phyloP scores from a whole-genome alignment of 2,888 invertebrate species.

The Cephonodes hylas region DNA sequence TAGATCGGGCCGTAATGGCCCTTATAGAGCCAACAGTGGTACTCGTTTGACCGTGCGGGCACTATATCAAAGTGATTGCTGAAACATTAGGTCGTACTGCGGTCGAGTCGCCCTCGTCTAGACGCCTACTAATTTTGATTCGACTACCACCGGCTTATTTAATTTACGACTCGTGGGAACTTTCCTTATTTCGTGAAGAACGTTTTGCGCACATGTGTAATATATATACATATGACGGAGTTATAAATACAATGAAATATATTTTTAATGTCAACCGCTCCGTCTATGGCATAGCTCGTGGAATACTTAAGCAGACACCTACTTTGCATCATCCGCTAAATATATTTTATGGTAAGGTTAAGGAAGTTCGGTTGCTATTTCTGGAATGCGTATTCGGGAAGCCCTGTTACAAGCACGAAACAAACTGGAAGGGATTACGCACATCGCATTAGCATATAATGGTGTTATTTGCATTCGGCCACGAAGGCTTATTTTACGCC shows the following conservation, averaged over 20 bases:
- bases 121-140: conserved; percentile 51
- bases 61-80: conserved; percentile 62
- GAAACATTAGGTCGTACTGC: conserved; percentile 54
- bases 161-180: conserved; percentile 5
- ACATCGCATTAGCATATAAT: conserved; percentile 76
- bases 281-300: conserved; percentile 14
- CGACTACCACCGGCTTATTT: conserved; percentile 31
- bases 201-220: background rate
- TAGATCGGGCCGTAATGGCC: conserved; percentile 48
- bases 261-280: background rate
- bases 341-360: conserved; percentile 29
- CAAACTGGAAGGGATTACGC: conserved; percentile 65
- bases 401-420: conserved; percentile 53
- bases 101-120: conserved; percentile 55
- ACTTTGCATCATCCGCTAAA: conserved; percentile 21
- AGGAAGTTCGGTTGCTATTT: conserved; percentile 48
- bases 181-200: background rate
- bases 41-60: conserved; percentile 47
- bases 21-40: conserved; percentile 39
- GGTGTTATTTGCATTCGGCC: conserved; percentile 73
- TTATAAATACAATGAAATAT: background rate
- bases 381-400: conserved; percentile 56
- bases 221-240: background rate
- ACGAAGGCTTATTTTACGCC: conserved; percentile 64
- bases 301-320: conserved; percentile 11